Evolutionary conservation across 2,888 invertebrate species (phyloP).

Genomic region (Gasteruption jaculator): DNA sequence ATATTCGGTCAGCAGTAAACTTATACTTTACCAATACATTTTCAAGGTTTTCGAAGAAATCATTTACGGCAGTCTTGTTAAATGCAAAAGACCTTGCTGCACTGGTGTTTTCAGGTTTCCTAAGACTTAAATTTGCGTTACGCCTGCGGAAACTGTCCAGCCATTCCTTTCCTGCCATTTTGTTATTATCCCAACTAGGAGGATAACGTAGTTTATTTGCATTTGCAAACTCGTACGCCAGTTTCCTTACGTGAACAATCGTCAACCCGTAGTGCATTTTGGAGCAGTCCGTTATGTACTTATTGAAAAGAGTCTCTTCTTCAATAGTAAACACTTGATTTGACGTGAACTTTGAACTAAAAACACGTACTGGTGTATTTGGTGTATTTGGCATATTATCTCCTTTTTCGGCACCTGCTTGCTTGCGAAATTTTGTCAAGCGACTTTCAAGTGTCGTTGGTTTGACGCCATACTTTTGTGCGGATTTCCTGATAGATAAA

Average conservation of each 20-base stretch:
- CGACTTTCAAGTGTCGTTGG: conserved; percentile 21
- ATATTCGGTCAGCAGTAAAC: conserved; percentile 24
- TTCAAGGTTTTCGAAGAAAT: conserved; percentile 28
- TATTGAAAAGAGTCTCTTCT: conserved; percentile 21
- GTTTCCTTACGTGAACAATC: conserved; percentile 18
- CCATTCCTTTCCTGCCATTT: conserved; percentile 28
- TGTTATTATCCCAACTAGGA: conserved; percentile 20
- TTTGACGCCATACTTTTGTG: conserved; percentile 23
- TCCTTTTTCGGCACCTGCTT: background rate
- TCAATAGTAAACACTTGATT: conserved; percentile 24
- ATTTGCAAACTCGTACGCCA: conserved; percentile 27
- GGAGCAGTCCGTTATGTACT: conserved; percentile 25
- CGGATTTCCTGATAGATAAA: conserved; percentile 22
- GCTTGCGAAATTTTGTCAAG: conserved; percentile 14
- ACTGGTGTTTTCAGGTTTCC: conserved; percentile 32
- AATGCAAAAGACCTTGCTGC: conserved; percentile 28
- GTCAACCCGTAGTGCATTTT: conserved; percentile 31
- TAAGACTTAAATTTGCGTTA: conserved; percentile 22
- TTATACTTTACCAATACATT: conserved; percentile 13
- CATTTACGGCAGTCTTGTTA: conserved; percentile 27
- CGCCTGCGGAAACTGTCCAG: conserved; percentile 20
- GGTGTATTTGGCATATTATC: no score
- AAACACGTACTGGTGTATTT: no score
- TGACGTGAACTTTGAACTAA: conserved; percentile 18
- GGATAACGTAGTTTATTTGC: conserved; percentile 20